A percentile compares a stretch with the other conserved stretches of the same genome.
Evolutionary conservation across 2,797 vertebrate species (phyloP).

Genomic region (Mareca strepera): DNA sequence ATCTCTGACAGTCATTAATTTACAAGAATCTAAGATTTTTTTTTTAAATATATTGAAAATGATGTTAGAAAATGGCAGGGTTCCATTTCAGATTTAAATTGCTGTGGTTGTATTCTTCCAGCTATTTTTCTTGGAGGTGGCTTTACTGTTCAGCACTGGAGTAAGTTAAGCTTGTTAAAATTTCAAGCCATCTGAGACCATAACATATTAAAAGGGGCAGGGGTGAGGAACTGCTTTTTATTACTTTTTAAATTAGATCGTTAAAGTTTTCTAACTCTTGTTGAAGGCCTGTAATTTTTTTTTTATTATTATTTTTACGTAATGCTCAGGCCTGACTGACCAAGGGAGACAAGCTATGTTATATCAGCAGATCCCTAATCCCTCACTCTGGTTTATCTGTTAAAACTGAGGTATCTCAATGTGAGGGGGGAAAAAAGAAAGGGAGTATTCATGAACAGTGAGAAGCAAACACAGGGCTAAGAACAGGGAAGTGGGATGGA

Average conservation of each 20-base stretch:
- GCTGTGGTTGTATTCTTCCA: neutral
- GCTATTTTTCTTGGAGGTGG: neutral
- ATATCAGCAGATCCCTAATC: neutral
- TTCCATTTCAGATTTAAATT: neutral
- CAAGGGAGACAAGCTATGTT: neutral
- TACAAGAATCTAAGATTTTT: neutral
- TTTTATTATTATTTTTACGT: neutral
- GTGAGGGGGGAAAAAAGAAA: accelerated
- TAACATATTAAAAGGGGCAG: neutral
- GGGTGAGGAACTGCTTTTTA: neutral
- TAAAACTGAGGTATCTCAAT: neutral
- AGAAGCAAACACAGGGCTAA: neutral
- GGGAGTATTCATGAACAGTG: neutral
- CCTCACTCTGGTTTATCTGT: neutral
- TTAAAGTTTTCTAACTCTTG: neutral
- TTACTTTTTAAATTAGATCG: neutral
- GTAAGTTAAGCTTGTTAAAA: neutral
- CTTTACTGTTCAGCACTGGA: neutral
- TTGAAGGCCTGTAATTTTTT: neutral
- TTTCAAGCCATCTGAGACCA: neutral
- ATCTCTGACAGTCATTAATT: neutral
- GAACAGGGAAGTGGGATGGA: neutral
- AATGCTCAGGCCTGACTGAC: neutral
- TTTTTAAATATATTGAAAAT: neutral
- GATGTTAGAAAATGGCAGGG: neutral